These are phyloP conservation scores for Anguilla obscura DNA, from an alignment of 2,797 vertebrate genomes.

Conservation along the genomic window DNA sequence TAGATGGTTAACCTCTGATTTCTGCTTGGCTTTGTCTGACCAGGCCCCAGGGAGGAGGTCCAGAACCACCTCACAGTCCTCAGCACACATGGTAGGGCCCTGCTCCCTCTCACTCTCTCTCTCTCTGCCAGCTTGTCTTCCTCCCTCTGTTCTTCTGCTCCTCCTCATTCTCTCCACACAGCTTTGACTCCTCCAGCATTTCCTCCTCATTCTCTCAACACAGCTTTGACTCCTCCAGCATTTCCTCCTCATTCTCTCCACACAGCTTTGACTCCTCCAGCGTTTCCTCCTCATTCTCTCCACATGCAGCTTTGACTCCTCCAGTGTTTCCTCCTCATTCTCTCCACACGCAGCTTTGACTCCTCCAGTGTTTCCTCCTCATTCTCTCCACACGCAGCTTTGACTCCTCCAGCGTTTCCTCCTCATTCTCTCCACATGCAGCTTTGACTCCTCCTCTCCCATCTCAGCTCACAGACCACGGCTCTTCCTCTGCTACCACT, in stretches of 20 bases:
- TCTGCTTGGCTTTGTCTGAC: slow-evolving; percentile 43
- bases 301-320: background rate
- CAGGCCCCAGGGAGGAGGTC: slow-evolving; percentile 76
- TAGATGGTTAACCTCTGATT: background rate
- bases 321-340: background rate
- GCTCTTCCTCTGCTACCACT: background rate
- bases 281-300: background rate
- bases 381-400: too few relatives aligned
- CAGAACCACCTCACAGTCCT: slow-evolving; percentile 81
- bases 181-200: background rate
- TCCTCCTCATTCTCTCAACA: background rate
- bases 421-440: background rate
- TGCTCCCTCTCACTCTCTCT: background rate
- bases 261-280: background rate
- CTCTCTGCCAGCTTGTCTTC: background rate
- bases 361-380: background rate
- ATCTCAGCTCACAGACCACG: background rate
- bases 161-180: background rate
- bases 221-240: background rate
- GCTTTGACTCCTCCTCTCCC: background rate
- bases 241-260: background rate
- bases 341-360: background rate
- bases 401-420: background rate
- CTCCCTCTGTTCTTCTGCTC: background rate
- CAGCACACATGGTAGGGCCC: slow-evolving; percentile 71